These are phyloP conservation scores for Bradypodion ventrale DNA, from an alignment of 2,797 vertebrate species.

Conservation along the genomic window DNA sequence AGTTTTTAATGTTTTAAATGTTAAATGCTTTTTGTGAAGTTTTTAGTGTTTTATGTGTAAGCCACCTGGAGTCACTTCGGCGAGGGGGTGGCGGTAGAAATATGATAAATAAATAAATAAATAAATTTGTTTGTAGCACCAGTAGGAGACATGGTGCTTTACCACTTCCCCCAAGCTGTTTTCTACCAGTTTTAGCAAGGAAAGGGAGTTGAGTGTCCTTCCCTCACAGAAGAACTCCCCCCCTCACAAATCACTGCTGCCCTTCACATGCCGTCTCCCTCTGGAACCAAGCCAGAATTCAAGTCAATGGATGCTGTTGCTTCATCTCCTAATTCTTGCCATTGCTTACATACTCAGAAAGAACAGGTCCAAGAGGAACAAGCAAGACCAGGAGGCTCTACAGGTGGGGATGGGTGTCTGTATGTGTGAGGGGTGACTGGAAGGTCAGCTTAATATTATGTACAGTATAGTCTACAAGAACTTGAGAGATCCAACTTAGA, in stretches of 20 bases:
- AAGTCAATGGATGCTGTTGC: neutral
- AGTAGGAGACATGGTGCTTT: neutral
- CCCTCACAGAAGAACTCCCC: neutral
- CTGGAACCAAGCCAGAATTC: neutral
- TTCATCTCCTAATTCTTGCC: neutral
- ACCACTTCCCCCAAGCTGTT: neutral
- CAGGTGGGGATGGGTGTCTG: neutral
- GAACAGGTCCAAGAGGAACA: neutral
- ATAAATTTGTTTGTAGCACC: neutral
- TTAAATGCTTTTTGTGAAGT: no score
- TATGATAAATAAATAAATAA: no score
- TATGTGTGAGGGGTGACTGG: no score
- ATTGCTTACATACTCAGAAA: neutral
- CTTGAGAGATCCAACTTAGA: neutral
- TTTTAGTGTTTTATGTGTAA: no score
- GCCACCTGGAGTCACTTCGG: no score
- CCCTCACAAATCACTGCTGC: neutral
- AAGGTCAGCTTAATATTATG: neutral
- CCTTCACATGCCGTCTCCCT: neutral
- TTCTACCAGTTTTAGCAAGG: neutral
- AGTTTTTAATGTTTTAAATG: no score
- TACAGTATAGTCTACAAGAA: neutral
- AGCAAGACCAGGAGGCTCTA: neutral
- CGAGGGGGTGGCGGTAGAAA: no score
- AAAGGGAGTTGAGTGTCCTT: neutral